Conservation (phyloP, 2,113 vertebrate genomes). For the Brienomyrus brachyistius region DNA sequence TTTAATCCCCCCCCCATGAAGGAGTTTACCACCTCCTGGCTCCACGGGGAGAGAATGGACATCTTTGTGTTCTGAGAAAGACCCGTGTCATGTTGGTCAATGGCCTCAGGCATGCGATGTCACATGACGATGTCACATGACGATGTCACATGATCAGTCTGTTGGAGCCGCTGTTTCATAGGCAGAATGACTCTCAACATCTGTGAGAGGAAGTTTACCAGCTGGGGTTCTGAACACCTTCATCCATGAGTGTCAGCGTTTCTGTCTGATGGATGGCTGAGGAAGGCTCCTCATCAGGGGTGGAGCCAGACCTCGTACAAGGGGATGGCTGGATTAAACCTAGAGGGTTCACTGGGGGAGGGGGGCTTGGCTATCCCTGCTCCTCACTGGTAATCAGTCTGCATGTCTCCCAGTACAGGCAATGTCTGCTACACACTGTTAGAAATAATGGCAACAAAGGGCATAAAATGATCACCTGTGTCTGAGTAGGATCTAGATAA, state of each 20-base stretch:
- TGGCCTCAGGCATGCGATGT: not conserved
- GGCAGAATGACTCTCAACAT: not conserved
- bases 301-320: not conserved
- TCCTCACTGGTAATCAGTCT: not conserved
- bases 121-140: not conserved
- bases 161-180: not conserved
- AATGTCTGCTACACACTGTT: not conserved
- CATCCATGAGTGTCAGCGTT: not conserved
- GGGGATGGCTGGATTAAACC: not conserved
- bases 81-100: not conserved
- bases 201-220: not conserved
- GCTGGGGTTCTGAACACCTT: not conserved
- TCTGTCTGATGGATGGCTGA: not conserved
- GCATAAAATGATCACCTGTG: not conserved
- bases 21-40: not conserved
- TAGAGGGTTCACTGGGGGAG: no score
- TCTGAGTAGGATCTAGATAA: not conserved
- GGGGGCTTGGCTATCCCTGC: not conserved
- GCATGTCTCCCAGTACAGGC: not conserved
- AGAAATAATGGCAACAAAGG: not conserved
- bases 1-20: not conserved
- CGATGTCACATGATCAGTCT: not conserved
- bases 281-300: not conserved
- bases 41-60: not conserved
- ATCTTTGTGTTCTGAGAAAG: constrained; percentile 5